Evolutionary conservation across 2,797 vertebrate species (phyloP), one percentile per base, ranked within the genome.

Genomic region (Melanogrammus aeglefinus): DNA sequence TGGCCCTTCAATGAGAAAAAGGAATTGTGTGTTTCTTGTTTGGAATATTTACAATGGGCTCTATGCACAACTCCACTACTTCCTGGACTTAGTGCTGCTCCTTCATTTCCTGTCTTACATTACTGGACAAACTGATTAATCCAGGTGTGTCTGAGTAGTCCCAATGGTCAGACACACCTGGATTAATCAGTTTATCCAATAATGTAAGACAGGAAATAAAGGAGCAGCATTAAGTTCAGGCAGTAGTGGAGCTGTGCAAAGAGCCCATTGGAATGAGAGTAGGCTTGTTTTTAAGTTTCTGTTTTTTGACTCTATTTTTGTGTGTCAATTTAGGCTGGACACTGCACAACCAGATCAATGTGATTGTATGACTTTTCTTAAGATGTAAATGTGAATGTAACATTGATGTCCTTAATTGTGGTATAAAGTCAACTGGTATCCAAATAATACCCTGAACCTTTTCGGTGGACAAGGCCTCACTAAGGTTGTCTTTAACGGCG

Each of bases 331-430:
- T 63, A n/a, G 57, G n/a, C 57, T 63, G 57, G n/a, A 63, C 21
- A 63, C 57, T 63, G 21, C 57, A 63, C 18, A 57, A 21, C 47
- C 57, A 21, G 21, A 9, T 24, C 57, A 63, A n/a, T 63, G n/a
- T 63, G 57, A 63, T n/a, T 63, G n/a, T 63, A 63, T 63, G 57
- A 63, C 57, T 21, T 57, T 57, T 63, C 57, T 63, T 63, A 63
- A 57, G 57, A 63, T 63, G 57, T 63, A 63, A 7, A 63, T 63
- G 57, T 63, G 57, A 63, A 63, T 63, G n/a, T 63, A 63, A 63
- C 57, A 63, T 63, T 63, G 57, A 63, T 63, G 57, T 63, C 57
- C 57, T 63, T 63, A 63, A n/a, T 24, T 63, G 6, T 63, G 57
- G 21, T 63, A 7, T 9, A 63, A 57, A 57, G 38, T 39, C 7